Evolutionary conservation across 53 echinoderm and acorn worm species (phyloP).

Genomic region (Echinometra lucunter): DNA sequence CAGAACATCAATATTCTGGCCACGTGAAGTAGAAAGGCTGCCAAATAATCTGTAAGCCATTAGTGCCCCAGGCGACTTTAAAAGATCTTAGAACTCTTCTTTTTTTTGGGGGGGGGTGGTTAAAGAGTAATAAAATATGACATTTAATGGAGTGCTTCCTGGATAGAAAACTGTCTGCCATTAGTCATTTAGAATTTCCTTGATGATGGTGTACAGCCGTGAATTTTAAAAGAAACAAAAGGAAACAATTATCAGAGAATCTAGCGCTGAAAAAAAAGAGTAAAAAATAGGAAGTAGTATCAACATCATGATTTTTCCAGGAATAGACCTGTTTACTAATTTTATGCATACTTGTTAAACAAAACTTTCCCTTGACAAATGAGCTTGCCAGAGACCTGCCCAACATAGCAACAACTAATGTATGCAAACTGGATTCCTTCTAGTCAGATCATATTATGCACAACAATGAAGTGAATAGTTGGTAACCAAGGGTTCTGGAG

Average conservation of each 20-base stretch:
- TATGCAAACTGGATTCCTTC: no score
- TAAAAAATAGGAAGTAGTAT: not conserved
- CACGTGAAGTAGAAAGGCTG: not conserved
- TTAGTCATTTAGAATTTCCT: not conserved
- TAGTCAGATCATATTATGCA: no score
- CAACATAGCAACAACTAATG: no score
- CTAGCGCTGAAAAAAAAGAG: not conserved
- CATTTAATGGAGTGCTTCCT: not conserved
- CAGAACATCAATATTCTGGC: conserved; percentile 4
- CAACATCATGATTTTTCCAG: not conserved
- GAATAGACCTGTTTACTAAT: no score
- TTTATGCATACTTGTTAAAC: no score
- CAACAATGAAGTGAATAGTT: no score
- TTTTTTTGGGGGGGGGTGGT: not conserved
- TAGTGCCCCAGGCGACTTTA: not conserved
- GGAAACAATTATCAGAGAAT: not conserved
- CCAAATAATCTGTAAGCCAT: not conserved
- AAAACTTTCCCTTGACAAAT: no score
- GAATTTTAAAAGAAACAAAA: not conserved
- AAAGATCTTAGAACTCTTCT: not conserved
- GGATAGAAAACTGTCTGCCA: not conserved
- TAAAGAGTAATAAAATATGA: not conserved
- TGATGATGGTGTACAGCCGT: not conserved
- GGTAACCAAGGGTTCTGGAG: no score
- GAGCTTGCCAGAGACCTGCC: no score